Conservation (phyloP, 2,888 invertebrate genomes). For the Capitulum mitella region DNA sequence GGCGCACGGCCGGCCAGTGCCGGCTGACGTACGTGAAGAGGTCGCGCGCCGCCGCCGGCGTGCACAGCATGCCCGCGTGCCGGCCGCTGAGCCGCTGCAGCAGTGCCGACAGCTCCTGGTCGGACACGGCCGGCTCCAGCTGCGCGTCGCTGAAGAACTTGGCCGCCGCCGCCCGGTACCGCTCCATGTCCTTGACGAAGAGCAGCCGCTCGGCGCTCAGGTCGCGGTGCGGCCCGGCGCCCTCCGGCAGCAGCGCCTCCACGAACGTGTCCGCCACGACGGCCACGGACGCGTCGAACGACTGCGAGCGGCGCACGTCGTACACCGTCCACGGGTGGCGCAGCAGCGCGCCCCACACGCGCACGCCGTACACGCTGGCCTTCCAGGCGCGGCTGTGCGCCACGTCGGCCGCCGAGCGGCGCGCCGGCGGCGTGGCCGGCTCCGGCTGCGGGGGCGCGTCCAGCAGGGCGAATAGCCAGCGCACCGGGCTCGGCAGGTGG, state of each 20-base stretch:
- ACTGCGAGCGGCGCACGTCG: conserved; percentile 87
- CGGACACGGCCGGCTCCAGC: conserved; percentile 78
- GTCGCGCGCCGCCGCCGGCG: conserved; percentile 89
- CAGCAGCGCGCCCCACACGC: conserved; percentile 96
- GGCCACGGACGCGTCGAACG: conserved; percentile 88
- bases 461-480: conserved; percentile 89
- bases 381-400: conserved; percentile 94
- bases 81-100: conserved; percentile 87
- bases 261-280: conserved; percentile 95
- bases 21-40: conserved; percentile 73
- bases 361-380: conserved; percentile 67
- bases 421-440: conserved; percentile 59
- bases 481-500: conserved; percentile 82
- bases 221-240: conserved; percentile 90
- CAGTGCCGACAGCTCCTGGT: conserved; percentile 86
- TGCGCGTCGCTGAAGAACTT: conserved; percentile 83
- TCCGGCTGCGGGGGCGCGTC: conserved; percentile 50
- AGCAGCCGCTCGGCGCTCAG: conserved; percentile 88
- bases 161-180: conserved; percentile 83
- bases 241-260: conserved; percentile 83
- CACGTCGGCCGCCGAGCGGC: conserved; percentile 32
- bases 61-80: conserved; percentile 87
- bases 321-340: conserved; percentile 96
- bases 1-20: conserved; percentile 12
- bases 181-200: conserved; percentile 92